phyloP scores from a whole-genome alignment of 2,888 invertebrate species.

The Patella pellucida region DNA sequence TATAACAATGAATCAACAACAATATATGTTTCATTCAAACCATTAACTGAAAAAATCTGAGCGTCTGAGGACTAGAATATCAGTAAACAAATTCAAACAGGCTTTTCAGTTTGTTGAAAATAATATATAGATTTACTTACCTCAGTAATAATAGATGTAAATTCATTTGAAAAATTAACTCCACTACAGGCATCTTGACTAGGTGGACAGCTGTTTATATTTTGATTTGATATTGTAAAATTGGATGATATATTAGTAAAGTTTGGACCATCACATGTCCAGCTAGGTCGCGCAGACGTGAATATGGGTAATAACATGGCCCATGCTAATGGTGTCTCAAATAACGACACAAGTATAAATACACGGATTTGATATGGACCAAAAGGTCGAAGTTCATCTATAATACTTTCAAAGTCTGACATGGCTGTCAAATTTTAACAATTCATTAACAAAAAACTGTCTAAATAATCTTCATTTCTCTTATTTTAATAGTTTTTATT shows the following conservation, averaged over 20 bases:
- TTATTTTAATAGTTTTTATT: no score
- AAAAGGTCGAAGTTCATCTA: conserved; percentile 60
- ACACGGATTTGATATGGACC: conserved; percentile 65
- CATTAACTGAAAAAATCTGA: no score
- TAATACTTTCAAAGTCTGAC: conserved; percentile 63
- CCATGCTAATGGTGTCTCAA: conserved; percentile 67
- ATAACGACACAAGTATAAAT: conserved; percentile 63
- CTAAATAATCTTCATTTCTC: no score
- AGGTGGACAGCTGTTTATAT: conserved; percentile 26
- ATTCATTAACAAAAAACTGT: no score
- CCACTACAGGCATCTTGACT: conserved; percentile 38
- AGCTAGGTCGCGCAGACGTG: conserved; percentile 52
- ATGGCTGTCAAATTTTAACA: conserved; percentile 25
- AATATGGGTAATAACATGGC: conserved; percentile 66
- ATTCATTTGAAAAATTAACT: conserved; percentile 42
- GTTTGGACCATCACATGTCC: conserved; percentile 44
- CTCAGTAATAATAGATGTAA: conserved; percentile 63
- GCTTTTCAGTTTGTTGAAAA: neutral
- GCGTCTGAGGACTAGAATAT: no score
- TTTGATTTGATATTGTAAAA: neutral
- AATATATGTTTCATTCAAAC: no score
- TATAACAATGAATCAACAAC: no score
- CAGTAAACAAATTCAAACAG: no score
- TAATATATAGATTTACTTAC: conserved; percentile 38
- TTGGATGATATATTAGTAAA: conserved; percentile 16